These are phyloP conservation scores for Turritopsis rubra DNA, from an alignment of 30 jellyfish, hydroid and myxozoan genomes.

Conservation along the genomic window DNA sequence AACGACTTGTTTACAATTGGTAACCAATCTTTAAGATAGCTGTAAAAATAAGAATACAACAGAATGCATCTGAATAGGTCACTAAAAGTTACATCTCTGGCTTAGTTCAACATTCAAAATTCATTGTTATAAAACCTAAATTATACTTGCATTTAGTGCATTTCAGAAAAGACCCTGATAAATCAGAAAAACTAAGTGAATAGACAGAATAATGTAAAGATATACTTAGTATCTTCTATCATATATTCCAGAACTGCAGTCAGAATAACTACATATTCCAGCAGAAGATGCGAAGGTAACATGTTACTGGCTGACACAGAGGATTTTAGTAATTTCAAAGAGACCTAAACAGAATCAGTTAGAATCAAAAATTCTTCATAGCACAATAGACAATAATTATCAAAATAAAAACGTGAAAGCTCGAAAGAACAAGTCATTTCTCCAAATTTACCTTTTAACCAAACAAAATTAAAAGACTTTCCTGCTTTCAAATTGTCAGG, in stretches of 20 bases:
- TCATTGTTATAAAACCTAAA: too few species aligned
- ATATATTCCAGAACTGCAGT: background rate
- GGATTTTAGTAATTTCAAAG: background rate
- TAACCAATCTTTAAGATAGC: background rate
- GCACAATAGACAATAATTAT: too few species aligned
- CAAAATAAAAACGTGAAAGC: background rate
- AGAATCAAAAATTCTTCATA: background rate
- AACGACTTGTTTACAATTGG: background rate
- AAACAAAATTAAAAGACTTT: too few species aligned
- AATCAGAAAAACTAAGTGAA: background rate
- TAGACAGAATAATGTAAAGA: too few species aligned
- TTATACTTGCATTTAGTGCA: too few species aligned
- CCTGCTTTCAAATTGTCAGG: too few species aligned
- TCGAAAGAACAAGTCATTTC: background rate
- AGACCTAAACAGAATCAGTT: background rate
- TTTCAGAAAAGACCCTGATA: too few species aligned
- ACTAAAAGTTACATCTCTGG: too few species aligned
- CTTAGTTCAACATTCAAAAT: too few species aligned
- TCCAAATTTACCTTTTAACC: background rate
- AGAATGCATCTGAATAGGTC: background rate
- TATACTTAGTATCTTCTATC: background rate
- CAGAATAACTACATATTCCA: background rate
- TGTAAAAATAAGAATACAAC: too few species aligned
- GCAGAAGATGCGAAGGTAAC: background rate
- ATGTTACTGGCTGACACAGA: background rate